These are phyloP conservation scores for Acronicta leporina DNA, from an alignment of 2,888 invertebrate species.

Conservation along the genomic window DNA sequence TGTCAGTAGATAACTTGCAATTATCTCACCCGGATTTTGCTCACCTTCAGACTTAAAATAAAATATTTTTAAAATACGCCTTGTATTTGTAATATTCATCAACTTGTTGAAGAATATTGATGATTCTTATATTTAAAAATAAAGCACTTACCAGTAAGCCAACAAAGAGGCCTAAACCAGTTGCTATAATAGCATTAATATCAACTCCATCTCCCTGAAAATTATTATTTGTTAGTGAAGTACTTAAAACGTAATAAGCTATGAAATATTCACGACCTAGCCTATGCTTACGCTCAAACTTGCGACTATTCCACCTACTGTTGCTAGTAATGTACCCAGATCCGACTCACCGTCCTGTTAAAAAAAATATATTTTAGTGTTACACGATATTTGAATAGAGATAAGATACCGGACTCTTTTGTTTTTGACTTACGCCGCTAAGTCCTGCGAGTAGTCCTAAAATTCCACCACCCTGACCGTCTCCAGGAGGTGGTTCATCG, in stretches of 20 bases:
- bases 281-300: constrained; percentile 81
- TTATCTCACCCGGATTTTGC: constrained; percentile 81
- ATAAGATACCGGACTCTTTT: background rate
- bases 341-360: constrained; percentile 85
- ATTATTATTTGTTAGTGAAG: constrained; percentile 14
- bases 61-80: background rate
- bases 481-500: constrained; percentile 81
- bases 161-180: constrained; percentile 81
- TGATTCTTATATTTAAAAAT: background rate
- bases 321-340: constrained; percentile 80
- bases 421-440: constrained; percentile 78
- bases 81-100: background rate
- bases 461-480: constrained; percentile 84
- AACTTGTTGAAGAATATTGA: background rate
- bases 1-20: constrained; percentile 81
- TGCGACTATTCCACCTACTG: constrained; percentile 82
- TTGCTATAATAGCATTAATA: constrained; percentile 79
- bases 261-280: background rate
- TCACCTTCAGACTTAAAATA: constrained; percentile 77
- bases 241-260: background rate
- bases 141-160: constrained; percentile 79
- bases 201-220: constrained; percentile 86
- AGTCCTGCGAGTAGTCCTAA: constrained; percentile 82
- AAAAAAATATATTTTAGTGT: constrained; percentile 12
- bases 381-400: background rate